Base-by-base conservation (phyloP, 2,888 invertebrate species). In the Drosophila subquinaria region DNA sequence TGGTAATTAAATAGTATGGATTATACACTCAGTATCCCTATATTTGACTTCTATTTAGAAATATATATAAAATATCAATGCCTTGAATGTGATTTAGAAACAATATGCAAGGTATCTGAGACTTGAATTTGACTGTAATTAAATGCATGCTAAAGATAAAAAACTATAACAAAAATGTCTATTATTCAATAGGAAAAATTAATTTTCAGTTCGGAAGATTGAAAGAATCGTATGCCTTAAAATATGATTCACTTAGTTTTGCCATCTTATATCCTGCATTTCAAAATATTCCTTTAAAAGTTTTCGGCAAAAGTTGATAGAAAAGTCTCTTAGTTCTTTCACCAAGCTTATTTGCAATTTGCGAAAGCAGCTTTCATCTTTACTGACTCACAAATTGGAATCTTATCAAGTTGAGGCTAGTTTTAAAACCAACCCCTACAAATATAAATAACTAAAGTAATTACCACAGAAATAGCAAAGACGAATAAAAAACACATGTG, bases 361-460 rank as follows among this genome's bases (percentile, higher is more conserved):
- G 13, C 30, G 0, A n/a, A n/a, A 59, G 30, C 40, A 27, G 42
- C 33, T 76, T 59, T 11, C 38, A 56, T 11, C 36, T 38, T 20
- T 10, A 47, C 13, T 76, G 76, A 76, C 11, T 73, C 76, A 70
- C n/a, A 47, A 8, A 52, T 48, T 48, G 66, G 61, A 47, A 63
- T 53, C 42, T 86, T 73, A 82, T 86, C 80, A 50, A 65, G 40
- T 73, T 63, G 38, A 20, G 55, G 51, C 6, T 47, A 52, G n/a
- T 56, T 72, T 64, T 61, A 66, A 65, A 64, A 36, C 38, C 40
- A 70, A 63, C 27, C 42, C 47, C 43, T 2, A 23, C 38, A 36
- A 17, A 64, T 68, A 56, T 70, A 82, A 88, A 79, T 85, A 79
- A 56, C 71, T 71, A 61, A 82, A 64, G 66, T 71, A 79, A 88